Conservation (phyloP, 2,113 vertebrate genomes). For the Greenwoodochromis staneri region DNA sequence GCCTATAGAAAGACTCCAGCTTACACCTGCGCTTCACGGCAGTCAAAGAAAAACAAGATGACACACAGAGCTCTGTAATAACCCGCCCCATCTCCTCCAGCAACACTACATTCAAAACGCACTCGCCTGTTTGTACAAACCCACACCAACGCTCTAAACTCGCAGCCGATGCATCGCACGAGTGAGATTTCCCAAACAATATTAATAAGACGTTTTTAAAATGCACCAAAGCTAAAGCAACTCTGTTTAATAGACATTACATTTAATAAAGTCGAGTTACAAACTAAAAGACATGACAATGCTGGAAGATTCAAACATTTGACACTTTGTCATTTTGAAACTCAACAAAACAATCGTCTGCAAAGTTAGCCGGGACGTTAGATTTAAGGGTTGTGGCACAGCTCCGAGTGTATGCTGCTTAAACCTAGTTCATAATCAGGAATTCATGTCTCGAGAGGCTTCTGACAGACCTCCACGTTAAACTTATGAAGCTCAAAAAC, state of each 20-base stretch:
- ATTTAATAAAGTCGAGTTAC: neutral
- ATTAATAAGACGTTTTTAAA: neutral
- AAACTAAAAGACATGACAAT: neutral
- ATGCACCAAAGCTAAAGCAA: neutral
- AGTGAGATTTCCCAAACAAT: neutral
- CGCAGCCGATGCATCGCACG: neutral
- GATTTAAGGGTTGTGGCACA: neutral
- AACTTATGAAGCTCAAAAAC: constrained; percentile 11
- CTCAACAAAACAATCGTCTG: neutral
- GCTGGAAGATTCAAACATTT: neutral
- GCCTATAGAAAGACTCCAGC: constrained; percentile 30
- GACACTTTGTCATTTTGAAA: neutral
- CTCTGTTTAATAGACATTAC: neutral
- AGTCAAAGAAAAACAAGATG: neutral
- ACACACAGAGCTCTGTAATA: neutral
- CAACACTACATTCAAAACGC: neutral
- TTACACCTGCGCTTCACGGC: constrained; percentile 15
- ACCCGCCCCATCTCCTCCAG: neutral
- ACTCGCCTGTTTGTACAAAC: neutral
- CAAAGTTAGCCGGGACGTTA: neutral
- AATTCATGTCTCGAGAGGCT: neutral
- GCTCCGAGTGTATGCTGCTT: neutral
- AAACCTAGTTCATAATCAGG: neutral
- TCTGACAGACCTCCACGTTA: neutral
- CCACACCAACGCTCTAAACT: neutral